Evolutionary conservation across 2,113 vertebrate species (phyloP).

Genomic region (Ibidorhyncha struthersii): DNA sequence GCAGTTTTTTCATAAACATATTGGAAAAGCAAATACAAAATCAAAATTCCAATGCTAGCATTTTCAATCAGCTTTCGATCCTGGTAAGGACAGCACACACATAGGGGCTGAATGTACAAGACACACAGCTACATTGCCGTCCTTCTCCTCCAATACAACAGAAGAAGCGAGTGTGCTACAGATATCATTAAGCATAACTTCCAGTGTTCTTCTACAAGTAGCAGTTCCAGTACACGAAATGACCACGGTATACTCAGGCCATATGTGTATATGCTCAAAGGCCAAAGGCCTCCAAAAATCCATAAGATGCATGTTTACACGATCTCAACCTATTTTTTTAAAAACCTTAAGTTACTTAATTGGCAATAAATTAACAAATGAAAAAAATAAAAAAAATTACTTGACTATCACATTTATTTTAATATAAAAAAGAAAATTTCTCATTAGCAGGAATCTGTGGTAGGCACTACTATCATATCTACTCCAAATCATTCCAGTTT

Average conservation of each 20-base stretch:
- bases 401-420: neutral
- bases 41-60: neutral
- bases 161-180: neutral
- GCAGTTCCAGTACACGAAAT: neutral
- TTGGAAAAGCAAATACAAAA: neutral
- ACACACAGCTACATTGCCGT: neutral
- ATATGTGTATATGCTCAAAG: neutral
- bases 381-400: neutral
- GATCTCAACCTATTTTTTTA: neutral
- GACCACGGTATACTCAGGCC: neutral
- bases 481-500: neutral
- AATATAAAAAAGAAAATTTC: neutral
- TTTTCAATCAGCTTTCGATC: neutral
- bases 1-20: neutral
- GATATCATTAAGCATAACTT: neutral
- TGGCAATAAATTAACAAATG: neutral
- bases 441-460: neutral
- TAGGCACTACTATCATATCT: neutral
- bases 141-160: neutral
- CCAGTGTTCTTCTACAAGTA: neutral
- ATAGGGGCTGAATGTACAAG: neutral
- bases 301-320: rapidly evolving
- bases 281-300: neutral
- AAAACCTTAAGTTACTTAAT: neutral
- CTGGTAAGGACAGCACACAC: neutral